Evolutionary conservation across 1,140 invertebrate species (phyloP).

Genomic region (Pantala flavescens): DNA sequence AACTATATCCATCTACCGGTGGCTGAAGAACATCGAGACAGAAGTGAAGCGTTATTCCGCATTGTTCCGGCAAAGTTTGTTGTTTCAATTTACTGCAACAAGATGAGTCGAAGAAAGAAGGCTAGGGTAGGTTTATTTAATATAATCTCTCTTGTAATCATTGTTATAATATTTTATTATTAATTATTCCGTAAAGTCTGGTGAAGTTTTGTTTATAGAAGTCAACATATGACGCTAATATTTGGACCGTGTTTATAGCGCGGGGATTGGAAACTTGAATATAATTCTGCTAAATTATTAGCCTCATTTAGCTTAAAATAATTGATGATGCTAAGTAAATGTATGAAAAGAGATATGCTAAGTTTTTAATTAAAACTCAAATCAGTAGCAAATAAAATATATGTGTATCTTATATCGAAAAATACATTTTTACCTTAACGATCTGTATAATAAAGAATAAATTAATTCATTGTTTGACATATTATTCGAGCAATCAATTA

Average conservation of each 20-base stretch:
- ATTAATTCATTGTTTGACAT: background rate
- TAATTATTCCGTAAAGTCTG: background rate
- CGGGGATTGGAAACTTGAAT: background rate
- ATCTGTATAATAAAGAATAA: no score
- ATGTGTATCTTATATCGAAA: no score
- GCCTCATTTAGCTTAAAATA: background rate
- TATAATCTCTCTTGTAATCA: background rate
- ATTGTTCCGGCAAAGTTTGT: background rate
- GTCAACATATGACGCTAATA: background rate
- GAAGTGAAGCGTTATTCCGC: no score
- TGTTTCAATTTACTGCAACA: background rate
- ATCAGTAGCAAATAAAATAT: background rate
- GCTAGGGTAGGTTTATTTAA: background rate
- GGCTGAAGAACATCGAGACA: no score
- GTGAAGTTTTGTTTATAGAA: background rate
- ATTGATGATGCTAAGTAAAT: background rate
- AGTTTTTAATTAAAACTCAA: background rate
- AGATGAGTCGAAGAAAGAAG: slow-evolving; percentile 1
- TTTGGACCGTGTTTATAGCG: background rate
- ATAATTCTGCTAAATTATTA: background rate
- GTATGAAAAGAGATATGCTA: background rate
- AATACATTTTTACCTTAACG: no score
- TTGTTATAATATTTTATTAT: background rate
- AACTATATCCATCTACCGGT: no score
- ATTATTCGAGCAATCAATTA: background rate